Percentiles rank a stretch among this genome's conserved stretches.
Conservation (phyloP, 2,113 vertebrate species). For the Neolamprologus ventralis region DNA sequence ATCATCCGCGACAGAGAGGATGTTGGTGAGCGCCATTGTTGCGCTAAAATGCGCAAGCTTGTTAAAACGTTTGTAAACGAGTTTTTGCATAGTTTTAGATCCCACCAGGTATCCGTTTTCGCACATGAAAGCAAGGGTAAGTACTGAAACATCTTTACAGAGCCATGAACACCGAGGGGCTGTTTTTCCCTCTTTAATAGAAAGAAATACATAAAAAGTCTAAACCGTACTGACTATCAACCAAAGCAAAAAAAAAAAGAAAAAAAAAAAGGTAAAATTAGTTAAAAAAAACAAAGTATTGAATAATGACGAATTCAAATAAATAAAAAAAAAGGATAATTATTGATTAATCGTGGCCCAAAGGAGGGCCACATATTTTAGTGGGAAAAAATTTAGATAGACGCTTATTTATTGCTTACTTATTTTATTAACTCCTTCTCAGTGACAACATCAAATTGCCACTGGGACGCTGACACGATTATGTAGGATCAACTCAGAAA, state of each 20-base stretch:
- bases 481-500: neutral
- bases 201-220: neutral
- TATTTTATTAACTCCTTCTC: neutral
- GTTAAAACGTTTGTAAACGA: too few species aligned
- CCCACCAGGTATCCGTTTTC: neutral
- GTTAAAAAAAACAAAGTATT: neutral
- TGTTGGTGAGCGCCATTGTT: neutral
- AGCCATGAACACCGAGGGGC: neutral
- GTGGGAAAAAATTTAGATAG: neutral
- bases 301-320: neutral
- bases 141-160: neutral
- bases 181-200: neutral
- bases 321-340: accelerated
- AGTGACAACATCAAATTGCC: neutral
- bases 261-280: too few species aligned
- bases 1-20: neutral
- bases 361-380: neutral
- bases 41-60: slow-evolving; percentile 16
- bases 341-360: neutral
- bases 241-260: neutral
- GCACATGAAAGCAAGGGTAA: neutral
- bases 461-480: neutral
- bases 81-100: neutral
- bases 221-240: neutral
- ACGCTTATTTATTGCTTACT: neutral